These are phyloP conservation scores for Ptiloglossa arizonensis DNA, from an alignment of 1,140 invertebrate genomes.

Conservation along the genomic window DNA sequence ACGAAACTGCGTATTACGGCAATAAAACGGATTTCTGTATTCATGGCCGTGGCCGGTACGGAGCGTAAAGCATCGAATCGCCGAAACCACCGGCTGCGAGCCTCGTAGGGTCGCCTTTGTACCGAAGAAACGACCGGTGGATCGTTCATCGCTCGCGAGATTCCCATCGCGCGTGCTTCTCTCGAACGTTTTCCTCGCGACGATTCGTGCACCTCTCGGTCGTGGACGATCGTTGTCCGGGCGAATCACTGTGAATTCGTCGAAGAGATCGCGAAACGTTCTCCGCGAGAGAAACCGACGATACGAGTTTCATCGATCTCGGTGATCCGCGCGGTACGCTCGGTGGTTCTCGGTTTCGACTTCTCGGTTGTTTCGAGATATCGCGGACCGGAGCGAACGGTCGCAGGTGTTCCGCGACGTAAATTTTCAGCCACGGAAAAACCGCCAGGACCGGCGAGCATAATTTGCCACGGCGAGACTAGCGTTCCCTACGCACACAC, in stretches of 20 bases:
- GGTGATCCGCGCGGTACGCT: no score
- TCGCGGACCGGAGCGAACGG: constrained; percentile 29
- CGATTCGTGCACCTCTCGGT: no score
- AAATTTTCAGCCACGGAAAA: constrained; percentile 41
- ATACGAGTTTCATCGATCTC: no score
- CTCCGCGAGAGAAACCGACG: no score
- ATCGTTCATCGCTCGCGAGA: neutral
- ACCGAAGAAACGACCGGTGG: neutral
- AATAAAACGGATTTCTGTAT: constrained; percentile 25
- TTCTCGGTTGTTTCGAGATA: constrained; percentile 8
- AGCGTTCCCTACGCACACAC: constrained; percentile 5
- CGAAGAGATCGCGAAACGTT: no score
- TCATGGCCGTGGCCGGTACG: neutral
- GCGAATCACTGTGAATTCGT: no score
- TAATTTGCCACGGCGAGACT: constrained; percentile 26
- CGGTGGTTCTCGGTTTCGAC: no score
- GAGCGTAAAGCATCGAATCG: constrained; percentile 1
- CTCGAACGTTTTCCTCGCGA: no score
- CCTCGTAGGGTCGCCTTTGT: neutral
- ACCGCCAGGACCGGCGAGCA: neutral
- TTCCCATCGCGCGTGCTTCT: neutral
- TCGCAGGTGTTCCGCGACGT: constrained; percentile 59
- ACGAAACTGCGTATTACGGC: constrained; percentile 13
- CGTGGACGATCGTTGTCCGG: no score
- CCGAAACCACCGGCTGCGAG: neutral